These are phyloP conservation scores for Megamerina dolium DNA, from an alignment of 2,888 invertebrate species.

Conservation along the genomic window DNA sequence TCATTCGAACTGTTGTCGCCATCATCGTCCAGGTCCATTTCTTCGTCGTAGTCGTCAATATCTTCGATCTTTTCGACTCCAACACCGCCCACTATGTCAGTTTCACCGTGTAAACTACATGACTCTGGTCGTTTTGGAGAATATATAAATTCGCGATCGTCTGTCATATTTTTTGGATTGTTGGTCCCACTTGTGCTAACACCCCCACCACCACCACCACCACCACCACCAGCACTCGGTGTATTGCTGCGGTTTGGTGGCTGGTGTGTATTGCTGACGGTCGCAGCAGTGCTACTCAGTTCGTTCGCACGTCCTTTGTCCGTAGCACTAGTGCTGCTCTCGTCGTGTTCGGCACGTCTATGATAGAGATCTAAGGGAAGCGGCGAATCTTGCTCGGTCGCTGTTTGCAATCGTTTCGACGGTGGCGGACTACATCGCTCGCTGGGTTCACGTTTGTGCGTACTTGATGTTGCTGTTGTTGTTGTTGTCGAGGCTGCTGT, in stretches of 20 bases:
- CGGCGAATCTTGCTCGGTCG: constrained; percentile 29
- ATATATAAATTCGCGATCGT: constrained; percentile 8
- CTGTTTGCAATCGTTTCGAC: constrained; percentile 31
- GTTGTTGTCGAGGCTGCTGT: constrained; percentile 25
- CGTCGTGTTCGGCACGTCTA: constrained; percentile 33
- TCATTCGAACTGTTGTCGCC: constrained; percentile 55
- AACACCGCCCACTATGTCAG: constrained; percentile 13
- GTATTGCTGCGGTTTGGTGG: constrained; percentile 20
- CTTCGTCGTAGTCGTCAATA: constrained; percentile 39
- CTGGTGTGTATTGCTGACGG: constrained; percentile 20
- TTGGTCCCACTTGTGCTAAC: constrained; percentile 19
- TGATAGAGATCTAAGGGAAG: constrained; percentile 49
- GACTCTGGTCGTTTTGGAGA: constrained; percentile 21
- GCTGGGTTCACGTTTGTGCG: constrained; percentile 38
- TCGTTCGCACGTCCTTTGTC: constrained; percentile 15
- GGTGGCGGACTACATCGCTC: constrained; percentile 46
- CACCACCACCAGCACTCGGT: constrained; percentile 15
- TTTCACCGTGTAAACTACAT: constrained; percentile 20
- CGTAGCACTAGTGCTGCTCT: constrained; percentile 6
- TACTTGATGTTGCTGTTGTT: constrained; percentile 29
- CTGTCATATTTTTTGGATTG: constrained; percentile 26
- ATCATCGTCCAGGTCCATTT: constrained; percentile 52
- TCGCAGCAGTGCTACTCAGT: constrained; percentile 19
- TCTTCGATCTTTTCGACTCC: constrained; percentile 30
- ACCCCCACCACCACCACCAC: constrained; percentile 15